Conservation (phyloP, 1,140 invertebrate species). For the Scaptomyza montana region DNA sequence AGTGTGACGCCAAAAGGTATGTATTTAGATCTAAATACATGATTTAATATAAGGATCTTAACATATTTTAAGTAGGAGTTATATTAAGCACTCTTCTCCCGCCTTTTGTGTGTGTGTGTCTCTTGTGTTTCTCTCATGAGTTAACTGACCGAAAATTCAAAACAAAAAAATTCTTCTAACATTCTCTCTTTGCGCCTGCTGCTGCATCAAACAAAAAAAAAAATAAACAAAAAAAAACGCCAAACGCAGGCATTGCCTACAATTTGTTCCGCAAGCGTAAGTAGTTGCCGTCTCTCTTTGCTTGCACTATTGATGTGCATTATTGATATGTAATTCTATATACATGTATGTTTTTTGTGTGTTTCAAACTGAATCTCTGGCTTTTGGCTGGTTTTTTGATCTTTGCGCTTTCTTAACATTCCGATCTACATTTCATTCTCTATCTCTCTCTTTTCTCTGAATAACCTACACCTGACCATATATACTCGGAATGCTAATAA, state of each 20-base stretch:
- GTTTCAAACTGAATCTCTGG: conserved; percentile 1
- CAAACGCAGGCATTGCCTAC: conserved; percentile 54
- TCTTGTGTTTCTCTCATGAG: conserved; percentile 39
- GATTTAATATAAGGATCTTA: conserved; percentile 5
- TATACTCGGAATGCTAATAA: conserved; percentile 1
- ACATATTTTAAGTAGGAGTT: conserved; percentile 26
- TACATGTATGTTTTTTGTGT: conserved; percentile 2
- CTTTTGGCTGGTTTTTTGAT: background rate
- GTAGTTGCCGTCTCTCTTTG: conserved; percentile 46
- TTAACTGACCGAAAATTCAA: conserved; percentile 22
- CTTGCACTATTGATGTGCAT: conserved; percentile 23
- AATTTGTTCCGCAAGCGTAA: conserved; percentile 74
- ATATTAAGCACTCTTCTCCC: background rate
- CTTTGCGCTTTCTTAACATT: conserved; percentile 1
- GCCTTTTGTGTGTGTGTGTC: conserved; percentile 31
- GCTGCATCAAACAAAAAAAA: conserved; percentile 47
- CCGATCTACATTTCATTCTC: background rate
- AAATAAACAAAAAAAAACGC: background rate
- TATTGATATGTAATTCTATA: background rate
- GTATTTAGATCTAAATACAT: conserved; percentile 28
- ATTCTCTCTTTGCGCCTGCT: conserved; percentile 71
- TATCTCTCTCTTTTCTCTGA: background rate
- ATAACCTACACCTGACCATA: no score
- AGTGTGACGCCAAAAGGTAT: conserved; percentile 96
- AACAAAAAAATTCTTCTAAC: conserved; percentile 51